Evolutionary conservation across 2,113 vertebrate species (phyloP), one percentile per base, ranked within the genome.

Genomic region (Sporophila hypoxantha): DNA sequence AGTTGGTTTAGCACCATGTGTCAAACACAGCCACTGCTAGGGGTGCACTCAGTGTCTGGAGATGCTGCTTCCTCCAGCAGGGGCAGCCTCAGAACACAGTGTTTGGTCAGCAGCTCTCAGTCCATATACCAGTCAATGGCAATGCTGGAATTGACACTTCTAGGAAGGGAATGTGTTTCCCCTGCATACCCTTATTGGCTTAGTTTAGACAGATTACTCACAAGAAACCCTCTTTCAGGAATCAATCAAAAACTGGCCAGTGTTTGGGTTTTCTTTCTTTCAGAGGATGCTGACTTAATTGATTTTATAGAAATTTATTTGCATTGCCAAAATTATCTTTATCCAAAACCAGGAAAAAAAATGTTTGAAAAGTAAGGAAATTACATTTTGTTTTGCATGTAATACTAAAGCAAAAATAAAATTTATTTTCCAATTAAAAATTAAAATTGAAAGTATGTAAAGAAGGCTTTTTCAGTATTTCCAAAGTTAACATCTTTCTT

Each of bases 1-100:
- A 47, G 47, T 20, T 0, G 0, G 32, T 57, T 82, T 41, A 85
- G 65, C 76, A 87, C 21, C 59, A 29, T 8, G 26, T 11, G 1
- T 42, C 0, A 0, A 55, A n/a, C 49, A 29, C 7, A 32, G n/a
- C 22, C 14, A 7, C 39, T 81, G 66, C 44, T 4, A 39, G 30
- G 39, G 70, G 44, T 55, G 71, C 34, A 47, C 17, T 36, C 23
- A 5, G 2, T 4, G 83, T 44, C 61, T 60, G 29, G 39, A 1
- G 5, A 22, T 32, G 47, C 39, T 77, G 65, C 36, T 64, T 60
- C 39, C 70, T 68, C 36, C 75, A 84, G 66, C 52, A 88, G 16
- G 3, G 41, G 22, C 16, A 73, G 46, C 34, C 53, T 57, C 76
- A 79, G 52, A 82, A 76, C 87, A 80, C 0, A 44, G 49, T 10